These are phyloP conservation scores for Glareola pratincola DNA, from an alignment of 2,113 vertebrate species.

Conservation along the genomic window DNA sequence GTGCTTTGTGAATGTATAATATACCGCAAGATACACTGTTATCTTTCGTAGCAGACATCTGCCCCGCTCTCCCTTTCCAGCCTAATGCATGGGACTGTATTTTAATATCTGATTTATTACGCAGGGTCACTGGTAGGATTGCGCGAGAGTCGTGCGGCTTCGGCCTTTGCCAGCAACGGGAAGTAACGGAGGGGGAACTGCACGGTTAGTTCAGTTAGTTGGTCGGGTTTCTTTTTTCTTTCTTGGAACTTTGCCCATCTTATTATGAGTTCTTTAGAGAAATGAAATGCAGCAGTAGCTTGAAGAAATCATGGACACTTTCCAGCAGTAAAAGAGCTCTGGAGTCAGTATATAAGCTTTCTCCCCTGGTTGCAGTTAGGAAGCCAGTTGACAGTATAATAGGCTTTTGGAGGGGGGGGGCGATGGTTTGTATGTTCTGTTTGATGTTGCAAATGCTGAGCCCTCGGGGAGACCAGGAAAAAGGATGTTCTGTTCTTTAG, in stretches of 20 bases:
- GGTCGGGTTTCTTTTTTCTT: conserved; percentile 26
- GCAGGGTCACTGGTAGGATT: not conserved
- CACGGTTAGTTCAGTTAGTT: not conserved
- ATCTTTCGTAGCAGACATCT: not conserved
- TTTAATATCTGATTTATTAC: conserved; percentile 27
- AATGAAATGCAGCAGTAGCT: conserved; percentile 73
- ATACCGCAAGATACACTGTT: not conserved
- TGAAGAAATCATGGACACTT: conserved; percentile 69
- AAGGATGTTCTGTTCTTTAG: conserved; percentile 76
- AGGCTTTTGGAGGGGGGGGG: conserved; percentile 68
- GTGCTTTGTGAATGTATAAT: not conserved
- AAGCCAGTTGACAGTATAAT: conserved; percentile 75
- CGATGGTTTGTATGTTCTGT: conserved; percentile 74
- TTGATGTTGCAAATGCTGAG: conserved; percentile 77
- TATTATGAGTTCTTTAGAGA: conserved; percentile 74
- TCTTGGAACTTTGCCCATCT: conserved; percentile 65
- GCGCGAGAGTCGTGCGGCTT: not conserved
- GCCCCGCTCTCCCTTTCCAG: not conserved
- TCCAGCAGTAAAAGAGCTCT: conserved; percentile 67
- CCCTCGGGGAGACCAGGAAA: conserved; percentile 69
- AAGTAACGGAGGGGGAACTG: not conserved
- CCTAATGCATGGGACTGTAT: not conserved
- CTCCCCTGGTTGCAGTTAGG: conserved; percentile 75
- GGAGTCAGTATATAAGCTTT: conserved; percentile 69
- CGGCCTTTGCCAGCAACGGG: not conserved